Conservation (phyloP, 2,888 invertebrate genomes). For the Campopleginae sp. region DNA sequence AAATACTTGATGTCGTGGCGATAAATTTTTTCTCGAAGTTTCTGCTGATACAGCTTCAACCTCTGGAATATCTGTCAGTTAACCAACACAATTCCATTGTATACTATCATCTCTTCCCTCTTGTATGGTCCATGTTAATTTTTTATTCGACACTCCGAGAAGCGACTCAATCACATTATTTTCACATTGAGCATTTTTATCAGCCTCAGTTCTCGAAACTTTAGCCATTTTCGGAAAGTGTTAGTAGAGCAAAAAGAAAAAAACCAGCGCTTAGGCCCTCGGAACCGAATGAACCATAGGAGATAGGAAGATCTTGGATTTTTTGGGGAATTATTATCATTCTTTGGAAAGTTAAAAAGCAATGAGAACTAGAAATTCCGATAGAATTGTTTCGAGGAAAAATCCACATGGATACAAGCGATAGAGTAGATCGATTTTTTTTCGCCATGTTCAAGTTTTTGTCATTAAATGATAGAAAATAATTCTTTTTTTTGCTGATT, state of each 20-base stretch:
- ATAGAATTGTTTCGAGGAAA: background rate
- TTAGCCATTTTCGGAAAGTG: constrained; percentile 17
- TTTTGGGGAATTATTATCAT: constrained; percentile 15
- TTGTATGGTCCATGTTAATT: constrained; percentile 75
- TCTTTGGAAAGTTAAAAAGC: constrained; percentile 18
- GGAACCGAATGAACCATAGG: constrained; percentile 74
- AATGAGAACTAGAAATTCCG: background rate
- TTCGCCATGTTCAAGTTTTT: background rate
- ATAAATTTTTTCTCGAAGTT: constrained; percentile 88
- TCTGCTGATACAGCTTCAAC: constrained; percentile 87
- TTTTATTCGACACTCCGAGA: constrained; percentile 49
- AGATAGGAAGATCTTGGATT: constrained; percentile 73
- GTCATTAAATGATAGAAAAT: background rate
- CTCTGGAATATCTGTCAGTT: constrained; percentile 83
- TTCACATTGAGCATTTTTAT: background rate
- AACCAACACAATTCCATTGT: constrained; percentile 75
- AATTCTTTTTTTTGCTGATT: background rate
- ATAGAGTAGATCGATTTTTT: constrained; percentile 12
- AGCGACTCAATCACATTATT: constrained; percentile 28
- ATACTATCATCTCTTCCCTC: constrained; percentile 77
- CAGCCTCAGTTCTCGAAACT: background rate
- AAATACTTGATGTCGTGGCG: constrained; percentile 92
- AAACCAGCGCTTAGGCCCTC: constrained; percentile 5
- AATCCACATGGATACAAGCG: constrained; percentile 11
- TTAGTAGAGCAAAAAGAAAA: constrained; percentile 56